Conservation (phyloP, 2,797 vertebrate genomes). For the Hoplostethus mediterraneus region DNA sequence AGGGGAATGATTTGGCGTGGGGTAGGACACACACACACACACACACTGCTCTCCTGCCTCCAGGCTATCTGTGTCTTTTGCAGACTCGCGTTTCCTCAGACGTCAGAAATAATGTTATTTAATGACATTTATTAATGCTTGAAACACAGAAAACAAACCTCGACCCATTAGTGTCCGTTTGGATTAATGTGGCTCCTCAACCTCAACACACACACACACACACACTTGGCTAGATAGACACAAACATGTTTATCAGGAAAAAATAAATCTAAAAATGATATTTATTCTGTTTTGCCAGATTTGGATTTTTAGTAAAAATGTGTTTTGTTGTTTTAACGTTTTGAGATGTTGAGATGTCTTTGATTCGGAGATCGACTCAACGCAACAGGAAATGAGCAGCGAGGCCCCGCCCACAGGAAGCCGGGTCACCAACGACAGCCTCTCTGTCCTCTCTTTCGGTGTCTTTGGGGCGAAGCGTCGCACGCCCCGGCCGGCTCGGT, state of each 20-base stretch:
- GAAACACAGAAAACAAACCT: slow-evolving; percentile 70
- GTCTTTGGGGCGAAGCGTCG: too few species aligned
- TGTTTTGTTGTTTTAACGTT: too few species aligned
- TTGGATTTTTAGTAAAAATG: too few species aligned
- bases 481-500: too few species aligned
- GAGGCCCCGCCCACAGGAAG: too few species aligned
- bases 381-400: too few species aligned
- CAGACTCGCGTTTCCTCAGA: slow-evolving; percentile 66
- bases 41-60: slow-evolving; percentile 62
- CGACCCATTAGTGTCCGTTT: slow-evolving; percentile 76
- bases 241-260: background rate
- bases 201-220: slow-evolving; percentile 9
- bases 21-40: slow-evolving; percentile 15
- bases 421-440: too few species aligned
- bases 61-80: slow-evolving; percentile 68
- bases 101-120: slow-evolving; percentile 70
- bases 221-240: background rate
- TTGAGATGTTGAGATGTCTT: too few species aligned
- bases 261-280: too few species aligned
- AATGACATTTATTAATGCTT: slow-evolving; percentile 51
- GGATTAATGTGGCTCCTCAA: slow-evolving; percentile 54
- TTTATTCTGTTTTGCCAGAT: too few species aligned
- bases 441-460: too few species aligned
- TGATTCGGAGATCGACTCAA: too few species aligned
- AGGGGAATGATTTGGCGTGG: slow-evolving; percentile 15